Evolutionary conservation across 2,113 vertebrate genomes (phyloP), one percentile per base, ranked within the genome.

Genomic region (Tachycineta bicolor): DNA sequence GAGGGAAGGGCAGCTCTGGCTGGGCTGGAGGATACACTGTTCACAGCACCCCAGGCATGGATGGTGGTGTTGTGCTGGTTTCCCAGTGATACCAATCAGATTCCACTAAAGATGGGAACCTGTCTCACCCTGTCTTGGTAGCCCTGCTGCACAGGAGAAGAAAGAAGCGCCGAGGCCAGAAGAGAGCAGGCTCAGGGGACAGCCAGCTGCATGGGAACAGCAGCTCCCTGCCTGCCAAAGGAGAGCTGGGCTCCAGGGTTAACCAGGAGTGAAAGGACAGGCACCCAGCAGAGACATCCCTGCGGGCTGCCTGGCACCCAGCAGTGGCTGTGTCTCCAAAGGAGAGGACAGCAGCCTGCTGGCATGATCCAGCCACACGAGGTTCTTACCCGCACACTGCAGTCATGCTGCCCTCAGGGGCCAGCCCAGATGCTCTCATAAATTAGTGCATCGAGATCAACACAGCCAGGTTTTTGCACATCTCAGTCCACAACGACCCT

Each of bases 331-430:
- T 11, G 41, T 74, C 47, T 49, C 63, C 65, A 55, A 26, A 65
- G 78, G 56, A 88, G 1, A 49, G 47, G 89, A 21, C 1, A 1
- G 34, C 75, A 67, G 90, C 71, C 88, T 26, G 43, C 56, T 56
- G 83, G 64, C 83, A 62, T 0, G 0, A 59, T 21, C 31, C 76
- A 59, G 81, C 59, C 5, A 6, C 2, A 1, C 0, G 0, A 82
- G 49, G n/a, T 6, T 83, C 88, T 43, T 18, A n/a, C 28, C 41
- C 25, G 0, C 39, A 11, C 3, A 0, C 34, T 43, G 0, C 4
- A 83, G 24, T 31, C 81, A 41, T 0, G 29, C 67, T 34, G 62
- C 79, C 86, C 83, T 60, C 46, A 4, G 55, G 78, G 64, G 18
- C 50, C 77, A 39, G 89, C 43, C 52, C 64, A 70, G 71, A n/a